Evolutionary conservation across 2,797 vertebrate species (phyloP).

Genomic region (Enteromius argenteus): DNA sequence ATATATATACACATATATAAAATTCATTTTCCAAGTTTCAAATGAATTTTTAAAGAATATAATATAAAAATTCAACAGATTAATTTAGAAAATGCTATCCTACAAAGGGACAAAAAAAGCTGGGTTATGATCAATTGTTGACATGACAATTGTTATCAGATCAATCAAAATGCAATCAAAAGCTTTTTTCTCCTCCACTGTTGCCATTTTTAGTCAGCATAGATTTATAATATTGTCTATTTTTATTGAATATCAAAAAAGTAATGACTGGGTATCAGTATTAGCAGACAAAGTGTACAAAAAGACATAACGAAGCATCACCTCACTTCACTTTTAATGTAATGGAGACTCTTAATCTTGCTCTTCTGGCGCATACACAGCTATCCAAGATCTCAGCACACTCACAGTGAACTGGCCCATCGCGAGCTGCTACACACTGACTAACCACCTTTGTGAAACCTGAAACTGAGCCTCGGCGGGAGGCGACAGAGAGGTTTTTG

Average conservation of each 20-base stretch:
- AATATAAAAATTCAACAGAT: too few relatives aligned
- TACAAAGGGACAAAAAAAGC: too few relatives aligned
- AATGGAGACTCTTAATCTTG: constrained; percentile 36
- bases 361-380: background rate
- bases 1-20: too few relatives aligned
- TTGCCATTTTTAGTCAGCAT: background rate
- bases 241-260: background rate
- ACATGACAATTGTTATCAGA: background rate
- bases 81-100: too few relatives aligned
- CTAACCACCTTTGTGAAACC: constrained; percentile 32
- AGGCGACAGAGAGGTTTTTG: constrained; percentile 30
- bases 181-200: background rate
- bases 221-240: background rate
- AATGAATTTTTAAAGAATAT: too few relatives aligned
- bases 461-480: background rate
- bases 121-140: too few relatives aligned
- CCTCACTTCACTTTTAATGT: background rate
- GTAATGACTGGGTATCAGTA: background rate
- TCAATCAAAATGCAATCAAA: background rate
- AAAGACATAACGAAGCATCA: background rate
- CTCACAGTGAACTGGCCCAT: constrained; percentile 26
- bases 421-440: constrained; percentile 12
- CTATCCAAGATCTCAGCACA: background rate
- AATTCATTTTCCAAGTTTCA: too few relatives aligned
- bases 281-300: background rate